Evolutionary conservation across 2,797 vertebrate genomes (phyloP).

Genomic region (Crenuchus spilurus): DNA sequence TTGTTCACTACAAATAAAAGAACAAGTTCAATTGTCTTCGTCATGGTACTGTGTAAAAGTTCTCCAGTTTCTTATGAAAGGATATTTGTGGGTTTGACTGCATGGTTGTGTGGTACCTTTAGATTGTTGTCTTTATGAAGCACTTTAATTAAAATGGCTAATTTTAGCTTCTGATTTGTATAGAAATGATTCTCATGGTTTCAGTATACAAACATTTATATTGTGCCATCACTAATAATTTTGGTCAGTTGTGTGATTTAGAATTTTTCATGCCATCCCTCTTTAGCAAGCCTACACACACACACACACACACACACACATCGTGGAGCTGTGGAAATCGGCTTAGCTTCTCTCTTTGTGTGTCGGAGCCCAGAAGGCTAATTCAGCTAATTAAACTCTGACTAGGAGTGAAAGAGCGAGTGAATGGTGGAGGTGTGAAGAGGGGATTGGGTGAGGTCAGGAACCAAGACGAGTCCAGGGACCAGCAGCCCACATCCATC

Average conservation of each 20-base stretch:
- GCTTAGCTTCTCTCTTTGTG: slow-evolving; percentile 4
- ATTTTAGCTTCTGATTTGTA: too few relatives aligned
- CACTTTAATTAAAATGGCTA: too few relatives aligned
- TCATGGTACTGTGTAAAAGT: too few relatives aligned
- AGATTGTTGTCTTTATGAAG: too few relatives aligned
- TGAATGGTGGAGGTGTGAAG: slow-evolving; percentile 23
- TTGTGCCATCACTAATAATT: neutral
- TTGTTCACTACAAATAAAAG: too few relatives aligned
- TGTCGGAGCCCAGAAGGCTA: slow-evolving; percentile 41
- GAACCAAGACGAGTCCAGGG: neutral
- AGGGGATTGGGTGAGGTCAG: slow-evolving; percentile 23
- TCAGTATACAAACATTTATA: too few relatives aligned
- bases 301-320: slow-evolving; percentile 48
- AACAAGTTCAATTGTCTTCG: too few relatives aligned
- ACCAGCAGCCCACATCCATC: slow-evolving; percentile 16
- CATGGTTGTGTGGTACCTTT: too few relatives aligned
- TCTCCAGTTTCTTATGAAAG: too few relatives aligned
- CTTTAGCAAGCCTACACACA: slow-evolving; percentile 10
- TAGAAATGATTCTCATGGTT: too few relatives aligned
- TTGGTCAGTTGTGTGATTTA: neutral
- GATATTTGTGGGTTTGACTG: too few relatives aligned
- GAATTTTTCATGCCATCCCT: neutral
- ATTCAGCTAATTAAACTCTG: slow-evolving; percentile 49
- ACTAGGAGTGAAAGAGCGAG: slow-evolving; percentile 28
- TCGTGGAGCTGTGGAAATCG: slow-evolving; percentile 61